Evolutionary conservation across 2,797 vertebrate genomes (phyloP), one percentile per base, ranked within the genome.

Genomic region (Lutjanus campechanus): DNA sequence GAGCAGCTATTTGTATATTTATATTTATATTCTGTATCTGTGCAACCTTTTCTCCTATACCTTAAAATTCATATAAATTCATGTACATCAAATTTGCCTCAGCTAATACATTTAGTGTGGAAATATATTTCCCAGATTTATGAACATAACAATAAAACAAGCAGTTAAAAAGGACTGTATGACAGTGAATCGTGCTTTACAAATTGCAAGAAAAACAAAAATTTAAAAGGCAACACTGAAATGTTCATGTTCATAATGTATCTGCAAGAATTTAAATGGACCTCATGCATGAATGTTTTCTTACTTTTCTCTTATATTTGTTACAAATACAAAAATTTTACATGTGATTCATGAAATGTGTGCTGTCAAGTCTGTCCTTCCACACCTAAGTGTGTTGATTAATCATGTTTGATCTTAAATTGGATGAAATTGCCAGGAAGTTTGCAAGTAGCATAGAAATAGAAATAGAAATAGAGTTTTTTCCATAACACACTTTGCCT

Each of bases 161-260:
- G 22, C 13, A 36, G 29, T 11, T 13, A 47, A 50, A 36, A 41
- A 63, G 50, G 29, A 36, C 0, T 41, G 7, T 15, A 15, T 36
- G 22, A 7, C 12, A 49, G 22, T 15, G 19, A 43, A 43, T 7
- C 46, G 4, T 2, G 15, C 9, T 59, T 43, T 59, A 3, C 9
- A 43, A 46, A 72, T 25, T 53, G 22, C 58, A 8, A 22, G 11
- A 58, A 12, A 44, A n/a, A n/a, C 25, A 13, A 8, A 9, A 19
- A 55, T 46, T 29, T 9, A 50, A 71, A 49, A 59, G 50, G 43
- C n/a, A 47, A 11, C 36, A 65, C n/a, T 54, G 19, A 72, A 47
- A 68, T 15, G 7, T 50, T 22, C 1, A 58, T n/a, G 40, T 53
- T 69, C n/a, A n/a, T 8, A 76, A 36, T 19, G 16, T 41, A 3